Base-by-base conservation (phyloP, 2,797 vertebrate genomes). In the Varecia variegata region DNA sequence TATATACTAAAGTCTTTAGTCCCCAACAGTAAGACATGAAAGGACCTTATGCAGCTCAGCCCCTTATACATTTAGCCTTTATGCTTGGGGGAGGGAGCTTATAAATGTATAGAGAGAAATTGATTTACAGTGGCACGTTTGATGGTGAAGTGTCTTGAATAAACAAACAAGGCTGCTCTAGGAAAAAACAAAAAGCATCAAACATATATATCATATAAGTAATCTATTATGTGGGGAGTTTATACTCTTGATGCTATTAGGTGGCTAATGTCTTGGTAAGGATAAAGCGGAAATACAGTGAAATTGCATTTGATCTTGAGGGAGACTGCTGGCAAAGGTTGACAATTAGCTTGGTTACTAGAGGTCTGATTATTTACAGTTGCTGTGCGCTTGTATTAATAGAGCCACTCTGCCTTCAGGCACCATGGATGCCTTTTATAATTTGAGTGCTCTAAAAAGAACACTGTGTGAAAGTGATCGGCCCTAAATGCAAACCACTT, bases 391-490 rank as follows among this genome's bases (percentile, higher is more conserved):
- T 71, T 47, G 18, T 45, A 9, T 73, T 83, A 10, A 2, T 10
- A 56, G 67, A 56, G 79, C 86, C 73, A 35, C 79, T 52, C 65
- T 90, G 87, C 71, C 15, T 82, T n/a, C 40, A 80, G 85, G 60
- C 77, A 70, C 52, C 71, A 14, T 0, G 0, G 50, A 40, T 54
- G 38, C 67, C 67, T 88, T 73, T 89, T 52, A 20, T 50, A 45
- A 65, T 67, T n/a, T 65, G 77, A 40, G 4, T 47, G 71, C 86
- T 62, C 62, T 93, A 52, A 18, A 89, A 73, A 77, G 93, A 65
- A 60, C 88, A 25, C 60, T n/a, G 65, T 92, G 88, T 94, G 68
- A 43, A 73, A 56, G 47, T 32, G 58, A 32, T 15, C 73, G 32
- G 25, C 73, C 47, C 21, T 35, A 60, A 60, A 43, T 25, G 45